Conservation (phyloP, 2,888 invertebrate species). For the Scrobipalpa costella region DNA sequence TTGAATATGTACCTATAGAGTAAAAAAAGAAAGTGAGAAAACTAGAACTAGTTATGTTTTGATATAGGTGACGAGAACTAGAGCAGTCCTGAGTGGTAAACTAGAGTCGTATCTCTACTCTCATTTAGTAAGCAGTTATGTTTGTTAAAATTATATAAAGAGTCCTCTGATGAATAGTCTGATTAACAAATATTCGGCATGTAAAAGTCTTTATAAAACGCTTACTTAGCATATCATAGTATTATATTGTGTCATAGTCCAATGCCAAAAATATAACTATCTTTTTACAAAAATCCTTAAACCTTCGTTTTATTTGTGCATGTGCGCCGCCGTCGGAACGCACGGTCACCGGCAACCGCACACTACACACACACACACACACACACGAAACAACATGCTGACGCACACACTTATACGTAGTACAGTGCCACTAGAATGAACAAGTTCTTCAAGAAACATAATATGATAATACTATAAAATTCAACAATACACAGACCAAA, state of each 20-base stretch:
- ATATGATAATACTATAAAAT: too few species aligned
- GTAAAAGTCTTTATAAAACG: conserved; percentile 82
- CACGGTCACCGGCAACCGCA: too few species aligned
- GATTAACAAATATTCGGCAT: conserved; percentile 81
- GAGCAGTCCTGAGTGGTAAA: conserved; percentile 65
- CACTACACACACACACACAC: background rate
- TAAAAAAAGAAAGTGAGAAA: conserved; percentile 80
- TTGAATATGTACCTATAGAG: conserved; percentile 78
- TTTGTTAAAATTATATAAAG: conserved; percentile 79
- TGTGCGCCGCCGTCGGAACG: conserved; percentile 28
- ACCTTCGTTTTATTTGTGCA: conserved; percentile 72
- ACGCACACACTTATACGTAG: too few species aligned
- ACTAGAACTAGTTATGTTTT: conserved; percentile 78
- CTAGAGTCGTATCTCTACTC: conserved; percentile 71
- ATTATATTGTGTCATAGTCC: conserved; percentile 82
- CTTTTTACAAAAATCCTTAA: conserved; percentile 80
- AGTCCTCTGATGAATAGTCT: conserved; percentile 81
- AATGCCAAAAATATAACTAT: conserved; percentile 82
- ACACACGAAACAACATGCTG: too few species aligned
- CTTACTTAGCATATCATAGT: conserved; percentile 82
- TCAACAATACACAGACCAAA: too few species aligned
- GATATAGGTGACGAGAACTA: conserved; percentile 72
- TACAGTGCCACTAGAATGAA: too few species aligned
- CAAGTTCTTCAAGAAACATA: too few species aligned
- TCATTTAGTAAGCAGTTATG: conserved; percentile 79